These are phyloP conservation scores for Actias luna DNA, from an alignment of 2,888 invertebrate species.

Conservation along the genomic window DNA sequence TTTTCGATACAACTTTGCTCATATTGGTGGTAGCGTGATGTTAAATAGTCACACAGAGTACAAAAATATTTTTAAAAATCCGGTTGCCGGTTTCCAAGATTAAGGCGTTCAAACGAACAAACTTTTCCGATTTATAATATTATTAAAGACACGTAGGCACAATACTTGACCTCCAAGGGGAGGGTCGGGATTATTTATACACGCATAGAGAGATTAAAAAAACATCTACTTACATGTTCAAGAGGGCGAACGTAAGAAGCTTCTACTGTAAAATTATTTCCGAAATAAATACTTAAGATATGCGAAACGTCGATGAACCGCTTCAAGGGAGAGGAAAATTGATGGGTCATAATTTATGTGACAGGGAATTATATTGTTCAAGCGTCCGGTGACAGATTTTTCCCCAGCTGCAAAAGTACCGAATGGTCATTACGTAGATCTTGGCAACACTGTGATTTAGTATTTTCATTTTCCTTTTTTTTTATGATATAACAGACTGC, in stretches of 20 bases:
- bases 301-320: not conserved
- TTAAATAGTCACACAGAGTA: too few relatives aligned
- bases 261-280: not conserved
- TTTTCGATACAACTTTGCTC: too few relatives aligned
- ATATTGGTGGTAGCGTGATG: too few relatives aligned
- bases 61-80: too few relatives aligned
- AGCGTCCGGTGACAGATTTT: not conserved
- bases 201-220: not conserved
- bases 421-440: not conserved
- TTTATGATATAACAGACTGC: not conserved
- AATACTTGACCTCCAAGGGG: not conserved
- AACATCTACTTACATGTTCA: not conserved
- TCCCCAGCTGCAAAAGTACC: not conserved
- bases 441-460: not conserved
- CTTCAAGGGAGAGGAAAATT: not conserved
- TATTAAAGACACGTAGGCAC: too few relatives aligned
- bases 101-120: too few relatives aligned
- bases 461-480: not conserved
- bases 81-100: too few relatives aligned
- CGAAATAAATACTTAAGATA: conserved; percentile 1
- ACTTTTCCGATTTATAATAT: too few relatives aligned
- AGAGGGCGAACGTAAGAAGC: conserved; percentile 1
- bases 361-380: not conserved
- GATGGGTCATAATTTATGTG: not conserved
- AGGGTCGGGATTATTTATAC: not conserved